Conservation (phyloP, 30 jellyfish, hydroid and myxozoan species). For the Cassiopea xamachana region DNA sequence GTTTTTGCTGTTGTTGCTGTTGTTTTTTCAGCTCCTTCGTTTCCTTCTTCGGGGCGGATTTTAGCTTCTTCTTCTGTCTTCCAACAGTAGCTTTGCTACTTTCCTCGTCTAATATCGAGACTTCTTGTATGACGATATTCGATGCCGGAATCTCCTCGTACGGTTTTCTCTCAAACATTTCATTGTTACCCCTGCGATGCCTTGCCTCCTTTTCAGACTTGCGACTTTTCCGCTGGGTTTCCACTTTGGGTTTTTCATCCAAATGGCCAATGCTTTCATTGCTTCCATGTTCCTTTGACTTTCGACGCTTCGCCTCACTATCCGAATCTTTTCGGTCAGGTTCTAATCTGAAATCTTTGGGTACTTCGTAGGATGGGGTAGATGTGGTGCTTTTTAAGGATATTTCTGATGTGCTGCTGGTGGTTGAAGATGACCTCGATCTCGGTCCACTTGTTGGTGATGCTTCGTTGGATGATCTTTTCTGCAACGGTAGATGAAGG, state of each 20-base stretch:
- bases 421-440: conserved; percentile 78
- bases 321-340: conserved; percentile 39
- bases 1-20: conserved; percentile 38
- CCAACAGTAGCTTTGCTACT: conserved; percentile 24
- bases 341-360: conserved; percentile 48
- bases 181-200: conserved; percentile 56
- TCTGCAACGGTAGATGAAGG: conserved; percentile 43
- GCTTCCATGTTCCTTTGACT: conserved; percentile 70
- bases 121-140: conserved; percentile 63
- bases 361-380: conserved; percentile 70
- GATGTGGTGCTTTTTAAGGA: conserved; percentile 63
- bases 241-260: conserved; percentile 57
- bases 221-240: conserved; percentile 35
- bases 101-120: conserved; percentile 64
- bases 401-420: conserved; percentile 70
- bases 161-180: conserved; percentile 48
- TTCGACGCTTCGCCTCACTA: conserved; percentile 10
- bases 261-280: conserved; percentile 59
- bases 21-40: conserved; percentile 47
- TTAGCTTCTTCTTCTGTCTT: conserved; percentile 32
- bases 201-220: conserved; percentile 63
- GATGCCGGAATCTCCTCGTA: conserved; percentile 69
- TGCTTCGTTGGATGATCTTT: conserved; percentile 33
- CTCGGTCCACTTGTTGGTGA: conserved; percentile 32
- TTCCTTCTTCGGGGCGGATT: conserved; percentile 37